A percentile compares a stretch with the other conserved stretches of the same genome.
Evolutionary conservation across 2,113 vertebrate genomes (phyloP).

Genomic region (Salvelinus alpinus): DNA sequence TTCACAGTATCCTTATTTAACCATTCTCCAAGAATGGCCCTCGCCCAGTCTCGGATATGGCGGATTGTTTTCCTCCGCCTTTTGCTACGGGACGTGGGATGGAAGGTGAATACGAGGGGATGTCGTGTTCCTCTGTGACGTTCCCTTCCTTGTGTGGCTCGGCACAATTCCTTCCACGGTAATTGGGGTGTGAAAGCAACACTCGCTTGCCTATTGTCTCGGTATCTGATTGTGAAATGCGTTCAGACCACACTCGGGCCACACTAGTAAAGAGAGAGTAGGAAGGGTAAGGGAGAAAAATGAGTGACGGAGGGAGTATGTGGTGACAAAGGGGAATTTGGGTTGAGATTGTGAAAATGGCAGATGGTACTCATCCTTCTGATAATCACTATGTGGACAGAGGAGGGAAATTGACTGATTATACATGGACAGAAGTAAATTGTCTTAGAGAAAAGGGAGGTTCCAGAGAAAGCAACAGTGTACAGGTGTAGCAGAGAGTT

Average conservation of each 20-base stretch:
- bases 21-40: slow-evolving; percentile 50
- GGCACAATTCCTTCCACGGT: slow-evolving; percentile 53
- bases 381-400: neutral
- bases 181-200: slow-evolving; percentile 67
- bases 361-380: neutral
- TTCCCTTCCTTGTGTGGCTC: slow-evolving; percentile 50
- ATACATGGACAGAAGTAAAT: neutral
- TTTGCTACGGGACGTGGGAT: slow-evolving; percentile 56
- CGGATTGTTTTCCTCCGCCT: slow-evolving; percentile 41
- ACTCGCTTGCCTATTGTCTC: slow-evolving; percentile 59
- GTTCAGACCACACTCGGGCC: slow-evolving; percentile 34
- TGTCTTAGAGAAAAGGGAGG: neutral
- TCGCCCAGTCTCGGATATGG: slow-evolving; percentile 45
- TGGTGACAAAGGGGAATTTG: neutral
- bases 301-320: neutral
- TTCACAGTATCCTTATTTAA: slow-evolving; percentile 65
- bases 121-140: slow-evolving; percentile 55
- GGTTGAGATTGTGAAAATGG: neutral
- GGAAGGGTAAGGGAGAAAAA: neutral
- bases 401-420: neutral
- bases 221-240: slow-evolving; percentile 24
- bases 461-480: no score
- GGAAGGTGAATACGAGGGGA: slow-evolving; percentile 41
- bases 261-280: slow-evolving; percentile 13
- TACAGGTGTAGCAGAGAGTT: no score